Percentiles rank a stretch among this genome's conserved stretches.
Conservation (phyloP, 2,797 vertebrate genomes). For the Syndactyla subalaris region DNA sequence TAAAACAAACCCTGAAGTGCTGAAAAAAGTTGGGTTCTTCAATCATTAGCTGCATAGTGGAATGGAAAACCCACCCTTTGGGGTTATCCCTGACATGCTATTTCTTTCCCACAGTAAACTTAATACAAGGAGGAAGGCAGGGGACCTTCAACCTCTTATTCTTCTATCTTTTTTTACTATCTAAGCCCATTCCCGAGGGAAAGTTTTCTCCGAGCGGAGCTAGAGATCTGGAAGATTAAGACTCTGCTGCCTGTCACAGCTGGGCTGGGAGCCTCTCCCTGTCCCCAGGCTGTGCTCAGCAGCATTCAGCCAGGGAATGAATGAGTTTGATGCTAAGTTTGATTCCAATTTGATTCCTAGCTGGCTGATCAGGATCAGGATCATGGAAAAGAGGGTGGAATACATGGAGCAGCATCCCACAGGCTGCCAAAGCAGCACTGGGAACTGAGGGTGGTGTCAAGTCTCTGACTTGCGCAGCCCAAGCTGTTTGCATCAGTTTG, state of each 20-base stretch:
- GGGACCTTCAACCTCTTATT: background rate
- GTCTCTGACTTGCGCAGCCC: background rate
- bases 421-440: accelerated
- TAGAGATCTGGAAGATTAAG: background rate
- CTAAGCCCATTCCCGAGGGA: background rate
- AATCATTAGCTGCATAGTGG: background rate
- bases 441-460: background rate
- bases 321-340: background rate
- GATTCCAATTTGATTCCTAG: background rate
- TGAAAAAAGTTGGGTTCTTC: background rate
- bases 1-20: too few relatives aligned
- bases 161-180: background rate
- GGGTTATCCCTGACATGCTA: background rate
- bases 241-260: background rate
- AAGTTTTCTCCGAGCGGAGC: background rate
- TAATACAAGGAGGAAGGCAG: background rate
- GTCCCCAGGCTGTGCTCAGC: accelerated
- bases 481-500: accelerated
- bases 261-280: background rate
- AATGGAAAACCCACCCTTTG: background rate
- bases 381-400: background rate
- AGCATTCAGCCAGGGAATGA: background rate
- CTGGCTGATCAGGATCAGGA: background rate
- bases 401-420: accelerated
- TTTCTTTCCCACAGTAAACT: background rate